A percentile compares a stretch with the other conserved stretches of the same genome.
Evolutionary conservation across 1,140 invertebrate species (phyloP).

Genomic region (Brachystomella parvula): DNA sequence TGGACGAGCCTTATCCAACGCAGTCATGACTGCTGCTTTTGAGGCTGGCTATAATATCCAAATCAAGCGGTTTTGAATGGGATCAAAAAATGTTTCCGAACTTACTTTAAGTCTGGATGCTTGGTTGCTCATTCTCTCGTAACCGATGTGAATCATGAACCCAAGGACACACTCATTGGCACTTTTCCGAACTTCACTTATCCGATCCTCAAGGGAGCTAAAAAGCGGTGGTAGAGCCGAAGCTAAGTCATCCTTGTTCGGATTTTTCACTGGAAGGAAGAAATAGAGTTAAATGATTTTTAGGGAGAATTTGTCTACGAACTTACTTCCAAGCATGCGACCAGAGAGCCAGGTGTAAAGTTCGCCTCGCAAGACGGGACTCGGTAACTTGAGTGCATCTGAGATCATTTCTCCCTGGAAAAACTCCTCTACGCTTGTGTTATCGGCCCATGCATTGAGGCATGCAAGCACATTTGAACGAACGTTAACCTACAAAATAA

Average conservation of each 20-base stretch:
- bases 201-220: conserved; percentile 79
- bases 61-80: background rate
- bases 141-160: conserved; percentile 87
- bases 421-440: conserved; percentile 69
- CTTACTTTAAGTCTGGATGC: conserved; percentile 71
- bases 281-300: conserved; percentile 5
- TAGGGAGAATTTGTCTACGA: background rate
- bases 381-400: conserved; percentile 74
- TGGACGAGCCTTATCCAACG: conserved; percentile 78
- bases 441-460: conserved; percentile 72
- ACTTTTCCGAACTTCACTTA: conserved; percentile 80
- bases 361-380: conserved; percentile 69
- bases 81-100: conserved; percentile 8
- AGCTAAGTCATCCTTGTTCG: conserved; percentile 71
- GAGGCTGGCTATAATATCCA: conserved; percentile 59
- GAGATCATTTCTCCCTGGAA: conserved; percentile 82
- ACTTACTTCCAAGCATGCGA: conserved; percentile 61
- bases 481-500: conserved; percentile 44
- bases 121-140: conserved; percentile 67
- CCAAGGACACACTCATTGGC: conserved; percentile 80
- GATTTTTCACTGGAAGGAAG: conserved; percentile 55
- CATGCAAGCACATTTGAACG: conserved; percentile 66
- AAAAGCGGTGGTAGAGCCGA: conserved; percentile 71
- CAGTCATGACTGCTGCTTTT: conserved; percentile 64
- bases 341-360: conserved; percentile 76